Percentiles rank a stretch among this genome's conserved stretches.
Evolutionary conservation across 2,888 invertebrate genomes (phyloP).

Genomic region (Thera obeliscata): DNA sequence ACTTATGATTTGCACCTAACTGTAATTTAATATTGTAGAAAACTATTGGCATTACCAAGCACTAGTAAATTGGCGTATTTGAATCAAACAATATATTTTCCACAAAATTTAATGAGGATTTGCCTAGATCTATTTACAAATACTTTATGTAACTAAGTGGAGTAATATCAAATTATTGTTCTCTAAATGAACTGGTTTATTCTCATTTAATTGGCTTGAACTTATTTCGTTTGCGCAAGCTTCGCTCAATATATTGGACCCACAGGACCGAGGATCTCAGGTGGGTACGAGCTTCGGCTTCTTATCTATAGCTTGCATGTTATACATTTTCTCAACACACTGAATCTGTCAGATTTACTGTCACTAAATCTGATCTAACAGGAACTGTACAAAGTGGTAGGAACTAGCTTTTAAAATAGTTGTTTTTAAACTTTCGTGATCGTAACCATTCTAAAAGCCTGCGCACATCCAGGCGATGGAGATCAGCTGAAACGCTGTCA

Average conservation of each 20-base stretch:
- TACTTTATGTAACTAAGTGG: background rate
- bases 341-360: background rate
- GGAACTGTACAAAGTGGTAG: too few species aligned
- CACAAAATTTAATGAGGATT: slow-evolving; percentile 40
- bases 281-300: slow-evolving; percentile 59
- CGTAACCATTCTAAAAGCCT: too few species aligned
- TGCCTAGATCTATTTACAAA: slow-evolving; percentile 16
- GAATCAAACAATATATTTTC: slow-evolving; percentile 1
- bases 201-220: slow-evolving; percentile 82
- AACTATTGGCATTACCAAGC: slow-evolving; percentile 33
- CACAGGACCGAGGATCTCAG: slow-evolving; percentile 75
- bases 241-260: slow-evolving; percentile 78
- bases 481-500: too few species aligned
- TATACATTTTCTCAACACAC: background rate
- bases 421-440: too few species aligned
- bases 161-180: slow-evolving; percentile 5
- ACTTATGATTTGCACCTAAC: slow-evolving; percentile 29
- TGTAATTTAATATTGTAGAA: slow-evolving; percentile 10
- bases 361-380: too few species aligned
- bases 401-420: too few species aligned
- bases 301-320: slow-evolving; percentile 3
- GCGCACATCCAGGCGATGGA: too few species aligned
- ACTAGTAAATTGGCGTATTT: slow-evolving; percentile 24
- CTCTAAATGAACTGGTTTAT: slow-evolving; percentile 47
- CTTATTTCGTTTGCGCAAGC: slow-evolving; percentile 83